Base-by-base conservation (phyloP, 2,888 invertebrate species). In the Athalia cordata region DNA sequence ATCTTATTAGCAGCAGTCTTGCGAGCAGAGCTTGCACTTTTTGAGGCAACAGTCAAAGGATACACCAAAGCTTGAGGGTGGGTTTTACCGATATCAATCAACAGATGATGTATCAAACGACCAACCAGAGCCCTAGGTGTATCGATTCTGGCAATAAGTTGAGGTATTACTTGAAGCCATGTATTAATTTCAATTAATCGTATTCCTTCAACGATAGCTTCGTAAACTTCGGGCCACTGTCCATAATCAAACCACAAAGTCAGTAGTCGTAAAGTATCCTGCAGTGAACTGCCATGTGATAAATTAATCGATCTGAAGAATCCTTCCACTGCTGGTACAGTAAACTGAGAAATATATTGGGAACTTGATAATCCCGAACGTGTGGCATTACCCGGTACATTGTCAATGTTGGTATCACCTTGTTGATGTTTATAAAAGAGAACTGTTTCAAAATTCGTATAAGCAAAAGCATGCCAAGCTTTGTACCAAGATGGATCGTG, bases 201-300 rank as follows among this genome's bases (percentile, higher is more conserved):
- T 82, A 99, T 96, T 0, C 98, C 98, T 84, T 98, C 98, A 0
- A 95, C 93, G 59, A 99, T 93, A 0, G 98, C 98, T 82, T 98
- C 98, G 87, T 98, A 96, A 0, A 99, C 99, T 83, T 97, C 97
- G 0, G 95, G 94, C 91, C 96, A 95, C 82, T 99, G 97, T 0
- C 99, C 99, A 87, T 98, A 98, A 88, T 99, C 99, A 88, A 99
- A 99, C 98, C 99, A 99, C 1, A 99, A 91, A 0, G 99, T 99
- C 59, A 99, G 91, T 79, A 99, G 91, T n/a, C 99, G 93, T 15
- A 99, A 92, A 0, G 99, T 99, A 86, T 99, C 99, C 91, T 99
- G 99, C 50, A 99, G 92, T 1, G 98, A 98, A 89, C 96, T 98
- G 6, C 96, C 96, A 83, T 96, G 95, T 0, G 98, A 97, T 11